Conservation (phyloP, 2,888 invertebrate species). For the Nysson spinosus region DNA sequence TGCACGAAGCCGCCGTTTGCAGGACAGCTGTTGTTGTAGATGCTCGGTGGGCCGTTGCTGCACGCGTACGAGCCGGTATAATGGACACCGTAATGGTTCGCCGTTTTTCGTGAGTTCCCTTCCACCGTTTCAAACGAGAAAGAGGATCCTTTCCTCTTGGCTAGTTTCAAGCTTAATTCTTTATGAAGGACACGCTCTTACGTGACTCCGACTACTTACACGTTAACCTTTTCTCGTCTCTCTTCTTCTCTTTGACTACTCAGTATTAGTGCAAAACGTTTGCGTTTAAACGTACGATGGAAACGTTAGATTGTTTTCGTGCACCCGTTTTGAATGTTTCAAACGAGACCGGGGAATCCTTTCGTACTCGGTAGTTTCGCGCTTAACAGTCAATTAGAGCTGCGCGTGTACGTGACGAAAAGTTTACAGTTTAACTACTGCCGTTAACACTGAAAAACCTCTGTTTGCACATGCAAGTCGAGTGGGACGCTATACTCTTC, state of each 20-base stretch:
- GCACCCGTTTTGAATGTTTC: neutral
- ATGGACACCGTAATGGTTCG: constrained; percentile 72
- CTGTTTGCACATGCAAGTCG: constrained; percentile 27
- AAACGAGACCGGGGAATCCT: constrained; percentile 15
- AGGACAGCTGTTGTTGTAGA: constrained; percentile 63
- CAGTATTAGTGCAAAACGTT: constrained; percentile 15
- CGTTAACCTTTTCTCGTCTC: neutral
- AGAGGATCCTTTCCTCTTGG: constrained; percentile 5
- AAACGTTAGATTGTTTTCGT: constrained; percentile 7
- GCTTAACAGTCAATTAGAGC: constrained; percentile 32
- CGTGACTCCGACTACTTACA: neutral
- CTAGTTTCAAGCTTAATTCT: neutral
- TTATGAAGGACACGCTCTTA: neutral
- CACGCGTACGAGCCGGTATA: constrained; percentile 70
- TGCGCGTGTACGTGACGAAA: constrained; percentile 6
- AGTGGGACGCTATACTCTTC: neutral
- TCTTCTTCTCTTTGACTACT: constrained; percentile 5
- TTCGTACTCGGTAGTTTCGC: neutral
- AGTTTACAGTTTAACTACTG: constrained; percentile 10
- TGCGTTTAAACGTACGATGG: neutral
- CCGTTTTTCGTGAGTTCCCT: constrained; percentile 73
- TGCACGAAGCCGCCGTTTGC: constrained; percentile 56
- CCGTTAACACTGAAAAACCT: constrained; percentile 3
- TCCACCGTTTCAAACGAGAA: constrained; percentile 65
- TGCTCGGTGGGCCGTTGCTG: constrained; percentile 71